phyloP scores from a whole-genome alignment of 2,797 vertebrate species.

The Channallabes apus region DNA sequence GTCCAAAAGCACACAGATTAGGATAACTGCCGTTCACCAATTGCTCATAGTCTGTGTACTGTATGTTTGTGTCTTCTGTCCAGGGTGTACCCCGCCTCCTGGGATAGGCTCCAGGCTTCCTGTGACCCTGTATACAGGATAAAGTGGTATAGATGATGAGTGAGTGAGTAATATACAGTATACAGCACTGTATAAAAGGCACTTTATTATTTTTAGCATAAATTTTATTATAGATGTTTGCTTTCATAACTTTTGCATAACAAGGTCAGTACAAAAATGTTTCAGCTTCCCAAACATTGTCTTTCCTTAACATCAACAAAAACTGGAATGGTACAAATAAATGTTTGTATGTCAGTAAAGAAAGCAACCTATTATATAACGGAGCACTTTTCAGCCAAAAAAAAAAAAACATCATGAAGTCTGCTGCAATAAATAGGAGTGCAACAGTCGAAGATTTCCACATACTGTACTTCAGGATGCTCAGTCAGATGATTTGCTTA shows the following conservation, averaged over 20 bases:
- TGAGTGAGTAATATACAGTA: not conserved
- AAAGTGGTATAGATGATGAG: too few relatives aligned
- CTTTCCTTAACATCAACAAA: not conserved
- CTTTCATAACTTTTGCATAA: not conserved
- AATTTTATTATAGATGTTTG: not conserved
- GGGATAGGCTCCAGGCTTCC: too few relatives aligned
- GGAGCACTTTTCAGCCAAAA: slow-evolving; percentile 6
- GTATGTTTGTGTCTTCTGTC: too few relatives aligned
- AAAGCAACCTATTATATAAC: not conserved
- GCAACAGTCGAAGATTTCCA: not conserved
- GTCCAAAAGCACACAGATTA: too few relatives aligned
- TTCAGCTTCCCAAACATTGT: not conserved
- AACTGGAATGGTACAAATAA: not conserved
- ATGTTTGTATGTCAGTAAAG: not conserved
- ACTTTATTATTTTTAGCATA: not conserved
- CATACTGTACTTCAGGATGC: not conserved
- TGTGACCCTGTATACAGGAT: too few relatives aligned
- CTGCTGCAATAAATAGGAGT: not conserved
- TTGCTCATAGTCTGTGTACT: too few relatives aligned
- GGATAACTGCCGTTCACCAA: too few relatives aligned
- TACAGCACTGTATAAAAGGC: not conserved
- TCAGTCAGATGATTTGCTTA: not conserved
- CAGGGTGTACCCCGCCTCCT: too few relatives aligned
- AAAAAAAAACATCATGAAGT: not conserved
- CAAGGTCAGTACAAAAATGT: not conserved